These are phyloP conservation scores for Mnemiopsis leidyi DNA, from an alignment of 37 sponge, comb jelly and placozoan species.

Conservation along the genomic window DNA sequence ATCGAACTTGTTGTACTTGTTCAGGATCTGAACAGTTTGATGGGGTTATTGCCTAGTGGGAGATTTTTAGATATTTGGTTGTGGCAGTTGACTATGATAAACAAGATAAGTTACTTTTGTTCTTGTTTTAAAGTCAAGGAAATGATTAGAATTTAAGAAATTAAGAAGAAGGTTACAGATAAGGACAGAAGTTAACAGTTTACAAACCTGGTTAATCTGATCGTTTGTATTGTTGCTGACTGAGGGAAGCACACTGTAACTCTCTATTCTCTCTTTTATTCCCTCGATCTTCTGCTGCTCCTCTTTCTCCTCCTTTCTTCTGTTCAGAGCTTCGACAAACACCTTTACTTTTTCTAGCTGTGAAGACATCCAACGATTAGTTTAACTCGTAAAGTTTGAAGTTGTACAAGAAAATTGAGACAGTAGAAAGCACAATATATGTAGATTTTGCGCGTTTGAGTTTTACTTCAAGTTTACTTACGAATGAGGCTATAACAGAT, in stretches of 20 bases:
- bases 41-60: background rate
- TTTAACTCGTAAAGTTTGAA: no score
- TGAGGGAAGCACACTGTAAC: background rate
- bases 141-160: no score
- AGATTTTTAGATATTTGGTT: background rate
- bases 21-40: background rate
- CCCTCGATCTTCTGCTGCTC: constrained; percentile 20
- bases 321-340: constrained; percentile 33
- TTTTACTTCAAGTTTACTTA: constrained; percentile 10
- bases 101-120: no score
- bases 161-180: no score
- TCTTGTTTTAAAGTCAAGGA: no score
- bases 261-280: constrained; percentile 39
- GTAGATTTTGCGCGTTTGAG: no score
- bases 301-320: constrained; percentile 48
- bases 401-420: no score
- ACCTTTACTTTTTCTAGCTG: constrained; percentile 13
- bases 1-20: constrained; percentile 59
- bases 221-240: background rate
- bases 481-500: background rate
- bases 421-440: no score
- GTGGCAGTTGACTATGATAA: no score
- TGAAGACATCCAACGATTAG: background rate
- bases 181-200: no score
- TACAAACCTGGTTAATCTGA: constrained; percentile 13